Conservation (phyloP, 1,140 invertebrate species). For the Drosophila nikananu region DNA sequence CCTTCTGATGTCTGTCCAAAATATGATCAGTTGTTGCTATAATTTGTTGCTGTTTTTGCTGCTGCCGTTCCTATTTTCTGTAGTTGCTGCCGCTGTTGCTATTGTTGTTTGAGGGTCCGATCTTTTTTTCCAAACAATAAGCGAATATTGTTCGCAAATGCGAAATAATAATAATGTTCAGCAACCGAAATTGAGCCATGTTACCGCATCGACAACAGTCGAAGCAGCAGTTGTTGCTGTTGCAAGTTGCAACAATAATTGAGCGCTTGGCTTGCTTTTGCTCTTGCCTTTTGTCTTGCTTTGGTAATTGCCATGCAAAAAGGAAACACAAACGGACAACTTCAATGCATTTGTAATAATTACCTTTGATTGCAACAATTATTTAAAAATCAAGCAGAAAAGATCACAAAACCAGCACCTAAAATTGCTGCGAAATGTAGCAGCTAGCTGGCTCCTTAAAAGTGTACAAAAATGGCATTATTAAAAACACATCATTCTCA, state of each 20-base stretch:
- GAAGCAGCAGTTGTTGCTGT: conserved; percentile 17
- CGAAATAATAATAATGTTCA: conserved; percentile 81
- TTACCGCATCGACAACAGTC: conserved; percentile 71
- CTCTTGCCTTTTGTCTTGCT: conserved; percentile 50
- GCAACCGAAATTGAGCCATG: conserved; percentile 73
- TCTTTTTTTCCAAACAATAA: conserved; percentile 51
- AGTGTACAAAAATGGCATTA: conserved; percentile 25
- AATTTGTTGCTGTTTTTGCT: conserved; percentile 19
- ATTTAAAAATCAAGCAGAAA: conserved; percentile 67
- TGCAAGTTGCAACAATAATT: conserved; percentile 64
- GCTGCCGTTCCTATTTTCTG: conserved; percentile 8
- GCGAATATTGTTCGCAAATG: conserved; percentile 68
- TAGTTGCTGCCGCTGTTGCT: conserved; percentile 9
- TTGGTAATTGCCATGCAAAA: conserved; percentile 78
- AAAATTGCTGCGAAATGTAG: conserved; percentile 9
- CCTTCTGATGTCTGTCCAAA: conserved; percentile 43
- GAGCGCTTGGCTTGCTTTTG: conserved; percentile 57
- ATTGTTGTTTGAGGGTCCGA: conserved; percentile 40
- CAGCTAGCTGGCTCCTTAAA: conserved; percentile 14
- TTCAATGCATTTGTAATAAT: conserved; percentile 77
- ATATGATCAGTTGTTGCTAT: conserved; percentile 71
- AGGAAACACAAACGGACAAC: conserved; percentile 71
- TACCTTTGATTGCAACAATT: conserved; percentile 80
- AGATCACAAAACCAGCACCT: conserved; percentile 34
- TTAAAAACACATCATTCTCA: conserved; percentile 51